Evolutionary conservation across 2,113 vertebrate species (phyloP).

Genomic region (Heterochromis multidens): DNA sequence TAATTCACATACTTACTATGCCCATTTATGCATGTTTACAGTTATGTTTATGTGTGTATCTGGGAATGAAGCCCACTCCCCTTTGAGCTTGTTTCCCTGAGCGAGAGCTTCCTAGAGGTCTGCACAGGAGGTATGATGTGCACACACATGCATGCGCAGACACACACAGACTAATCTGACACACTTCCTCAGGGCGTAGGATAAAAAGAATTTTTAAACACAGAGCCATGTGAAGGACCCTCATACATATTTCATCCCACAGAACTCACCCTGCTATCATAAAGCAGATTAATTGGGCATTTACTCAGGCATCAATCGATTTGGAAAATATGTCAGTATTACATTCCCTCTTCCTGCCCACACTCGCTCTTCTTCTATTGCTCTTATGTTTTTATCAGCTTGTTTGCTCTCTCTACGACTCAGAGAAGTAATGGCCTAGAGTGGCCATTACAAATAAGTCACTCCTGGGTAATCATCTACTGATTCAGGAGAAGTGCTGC

Average conservation of each 20-base stretch:
- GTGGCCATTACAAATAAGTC: constrained; percentile 30
- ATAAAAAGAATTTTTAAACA: constrained; percentile 69
- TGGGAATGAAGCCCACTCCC: neutral
- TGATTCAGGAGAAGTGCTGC: neutral
- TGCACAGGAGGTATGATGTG: constrained; percentile 20
- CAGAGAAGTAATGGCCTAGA: constrained; percentile 11
- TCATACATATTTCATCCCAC: constrained; percentile 72
- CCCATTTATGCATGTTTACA: neutral
- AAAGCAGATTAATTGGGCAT: constrained; percentile 71
- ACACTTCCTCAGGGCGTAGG: constrained; percentile 48
- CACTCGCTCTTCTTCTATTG: neutral
- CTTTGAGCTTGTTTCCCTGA: constrained; percentile 26
- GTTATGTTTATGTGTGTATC: neutral
- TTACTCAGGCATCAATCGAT: constrained; percentile 70
- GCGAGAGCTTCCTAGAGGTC: constrained; percentile 37
- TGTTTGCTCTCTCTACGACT: constrained; percentile 9
- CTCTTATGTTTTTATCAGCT: constrained; percentile 29
- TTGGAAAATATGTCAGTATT: constrained; percentile 51
- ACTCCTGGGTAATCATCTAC: neutral
- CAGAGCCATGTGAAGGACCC: constrained; percentile 58
- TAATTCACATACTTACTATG: neutral
- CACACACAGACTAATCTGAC: constrained; percentile 37
- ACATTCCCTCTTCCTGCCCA: constrained; percentile 17
- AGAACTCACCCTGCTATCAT: constrained; percentile 53
- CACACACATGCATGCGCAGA: neutral